Percentiles rank a stretch among this genome's conserved stretches.
Evolutionary conservation across 2,113 vertebrate species (phyloP).

Genomic region (Trematomus loennbergii): DNA sequence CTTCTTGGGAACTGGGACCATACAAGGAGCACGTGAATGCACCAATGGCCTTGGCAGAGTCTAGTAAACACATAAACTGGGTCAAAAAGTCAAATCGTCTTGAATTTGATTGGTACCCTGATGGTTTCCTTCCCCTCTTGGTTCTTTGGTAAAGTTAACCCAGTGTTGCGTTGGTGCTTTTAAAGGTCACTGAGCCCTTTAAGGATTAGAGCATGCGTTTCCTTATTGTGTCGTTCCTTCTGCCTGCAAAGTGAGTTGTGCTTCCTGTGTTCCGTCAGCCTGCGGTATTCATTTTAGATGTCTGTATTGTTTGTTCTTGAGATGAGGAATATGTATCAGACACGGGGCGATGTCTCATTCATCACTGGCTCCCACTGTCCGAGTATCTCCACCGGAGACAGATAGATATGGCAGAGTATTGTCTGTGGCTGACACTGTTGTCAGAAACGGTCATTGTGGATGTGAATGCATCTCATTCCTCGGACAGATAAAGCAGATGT

Average conservation of each 20-base stretch:
- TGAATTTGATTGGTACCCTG: background rate
- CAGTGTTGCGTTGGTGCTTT: background rate
- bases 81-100: background rate
- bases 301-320: constrained; percentile 71
- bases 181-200: constrained; percentile 13
- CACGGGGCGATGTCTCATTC: constrained; percentile 63
- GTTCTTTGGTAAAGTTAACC: background rate
- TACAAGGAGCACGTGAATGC: too few species aligned
- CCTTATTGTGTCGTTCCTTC: constrained; percentile 16
- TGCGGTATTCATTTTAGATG: constrained; percentile 62
- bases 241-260: constrained; percentile 23
- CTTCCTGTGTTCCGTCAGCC: constrained; percentile 19
- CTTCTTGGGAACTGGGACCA: too few species aligned
- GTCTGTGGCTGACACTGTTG: constrained; percentile 61
- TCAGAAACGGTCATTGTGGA: constrained; percentile 65
- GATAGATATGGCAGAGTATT: constrained; percentile 58
- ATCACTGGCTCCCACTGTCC: constrained; percentile 62
- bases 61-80: background rate
- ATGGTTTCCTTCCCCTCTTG: background rate
- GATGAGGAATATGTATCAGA: constrained; percentile 74
- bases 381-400: constrained; percentile 54
- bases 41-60: too few species aligned
- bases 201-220: constrained; percentile 3
- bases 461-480: constrained; percentile 52
- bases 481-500: constrained; percentile 57